phyloP scores from a whole-genome alignment of 2,888 invertebrate species.

The Platypus cylindrus region DNA sequence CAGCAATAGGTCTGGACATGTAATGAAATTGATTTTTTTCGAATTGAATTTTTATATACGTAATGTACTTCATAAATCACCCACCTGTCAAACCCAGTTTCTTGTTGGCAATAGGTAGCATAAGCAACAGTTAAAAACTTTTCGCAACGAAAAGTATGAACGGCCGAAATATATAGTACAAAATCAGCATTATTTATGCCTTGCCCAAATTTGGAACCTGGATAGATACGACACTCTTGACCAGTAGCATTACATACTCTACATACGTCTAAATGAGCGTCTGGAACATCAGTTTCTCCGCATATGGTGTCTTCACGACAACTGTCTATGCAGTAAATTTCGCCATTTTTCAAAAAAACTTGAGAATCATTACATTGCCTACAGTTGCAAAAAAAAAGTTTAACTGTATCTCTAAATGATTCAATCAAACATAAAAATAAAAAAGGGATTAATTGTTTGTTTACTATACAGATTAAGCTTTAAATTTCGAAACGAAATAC shows the following conservation, averaged over 20 bases:
- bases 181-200: slow-evolving; percentile 83
- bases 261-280: slow-evolving; percentile 86
- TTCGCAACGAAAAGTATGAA: slow-evolving; percentile 85
- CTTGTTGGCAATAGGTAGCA: slow-evolving; percentile 97
- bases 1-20: slow-evolving; percentile 98
- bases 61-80: no score
- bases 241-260: slow-evolving; percentile 79
- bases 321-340: slow-evolving; percentile 76
- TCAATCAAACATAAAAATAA: no score
- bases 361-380: slow-evolving; percentile 83
- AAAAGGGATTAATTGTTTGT: no score
- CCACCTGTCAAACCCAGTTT: slow-evolving; percentile 67
- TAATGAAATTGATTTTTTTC: no score
- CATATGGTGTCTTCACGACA: slow-evolving; percentile 83
- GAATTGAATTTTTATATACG: no score
- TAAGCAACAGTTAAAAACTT: slow-evolving; percentile 89
- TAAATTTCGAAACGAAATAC: no score
- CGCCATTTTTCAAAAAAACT: slow-evolving; percentile 70
- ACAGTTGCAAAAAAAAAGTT: background rate
- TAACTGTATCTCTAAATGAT: no score
- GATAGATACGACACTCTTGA: slow-evolving; percentile 57
- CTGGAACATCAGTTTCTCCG: slow-evolving; percentile 90
- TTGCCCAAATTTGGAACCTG: slow-evolving; percentile 42
- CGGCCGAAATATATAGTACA: slow-evolving; percentile 91
- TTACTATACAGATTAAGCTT: no score